Evolutionary conservation across 1,140 invertebrate species (phyloP).

Genomic region (Potamilus streckersoni): DNA sequence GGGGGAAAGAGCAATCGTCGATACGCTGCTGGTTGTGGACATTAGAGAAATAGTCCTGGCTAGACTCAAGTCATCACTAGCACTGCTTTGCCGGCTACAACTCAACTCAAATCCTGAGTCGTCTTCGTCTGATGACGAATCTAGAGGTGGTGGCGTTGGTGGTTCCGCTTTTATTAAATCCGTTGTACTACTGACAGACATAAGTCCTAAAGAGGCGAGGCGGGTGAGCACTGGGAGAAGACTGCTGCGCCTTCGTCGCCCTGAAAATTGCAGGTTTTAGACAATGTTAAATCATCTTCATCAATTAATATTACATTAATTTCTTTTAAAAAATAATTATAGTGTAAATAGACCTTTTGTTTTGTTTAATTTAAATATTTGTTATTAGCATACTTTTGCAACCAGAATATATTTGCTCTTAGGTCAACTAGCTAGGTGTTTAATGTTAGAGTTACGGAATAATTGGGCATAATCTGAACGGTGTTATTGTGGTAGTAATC

Average conservation of each 20-base stretch:
- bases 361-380: not conserved
- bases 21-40: no score
- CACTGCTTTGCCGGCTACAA: slow-evolving; percentile 36
- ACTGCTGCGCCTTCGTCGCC: slow-evolving; percentile 41
- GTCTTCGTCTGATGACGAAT: slow-evolving; percentile 49
- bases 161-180: slow-evolving; percentile 41
- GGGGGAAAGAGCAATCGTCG: no score
- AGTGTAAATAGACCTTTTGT: not conserved
- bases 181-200: slow-evolving; percentile 41
- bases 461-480: no score
- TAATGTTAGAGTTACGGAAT: not conserved
- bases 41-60: slow-evolving; percentile 31
- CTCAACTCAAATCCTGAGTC: slow-evolving; percentile 40
- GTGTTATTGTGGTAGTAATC: no score
- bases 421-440: not conserved
- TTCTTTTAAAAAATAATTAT: not conserved
- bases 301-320: not conserved
- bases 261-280: slow-evolving; percentile 16
- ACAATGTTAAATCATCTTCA: not conserved
- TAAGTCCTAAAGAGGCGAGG: slow-evolving; percentile 42
- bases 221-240: slow-evolving; percentile 43
- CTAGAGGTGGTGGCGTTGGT: slow-evolving; percentile 20
- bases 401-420: not conserved
- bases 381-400: not conserved
- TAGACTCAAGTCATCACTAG: slow-evolving; percentile 41